Conservation (phyloP, 2,888 invertebrate species). For the Ectobius pallidus region DNA sequence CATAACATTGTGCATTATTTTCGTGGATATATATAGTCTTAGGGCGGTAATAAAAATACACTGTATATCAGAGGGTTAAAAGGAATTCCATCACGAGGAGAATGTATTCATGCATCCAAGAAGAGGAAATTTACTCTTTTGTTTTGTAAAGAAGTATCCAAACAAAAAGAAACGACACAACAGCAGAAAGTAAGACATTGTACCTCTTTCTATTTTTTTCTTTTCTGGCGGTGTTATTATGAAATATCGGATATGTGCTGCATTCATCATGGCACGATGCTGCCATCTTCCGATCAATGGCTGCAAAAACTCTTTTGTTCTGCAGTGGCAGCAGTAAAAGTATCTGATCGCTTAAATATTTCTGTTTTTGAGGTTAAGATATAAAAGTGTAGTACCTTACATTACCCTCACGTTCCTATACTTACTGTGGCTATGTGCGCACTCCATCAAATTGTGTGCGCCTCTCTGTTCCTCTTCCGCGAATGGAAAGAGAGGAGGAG, state of each 20-base stretch:
- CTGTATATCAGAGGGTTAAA: too few relatives aligned
- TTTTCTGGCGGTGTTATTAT: too few relatives aligned
- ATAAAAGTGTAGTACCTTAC: slow-evolving; percentile 10
- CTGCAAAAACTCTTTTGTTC: not conserved
- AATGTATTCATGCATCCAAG: too few relatives aligned
- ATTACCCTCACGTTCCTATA: slow-evolving; percentile 14
- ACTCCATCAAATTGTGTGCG: slow-evolving; percentile 19
- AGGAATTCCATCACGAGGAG: too few relatives aligned
- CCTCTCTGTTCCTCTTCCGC: not conserved
- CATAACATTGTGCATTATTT: too few relatives aligned
- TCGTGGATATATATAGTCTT: too few relatives aligned
- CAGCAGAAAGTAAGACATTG: too few relatives aligned
- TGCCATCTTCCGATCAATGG: not conserved
- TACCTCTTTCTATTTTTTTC: too few relatives aligned
- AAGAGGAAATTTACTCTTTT: too few relatives aligned
- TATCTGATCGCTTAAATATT: not conserved
- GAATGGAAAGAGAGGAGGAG: not conserved
- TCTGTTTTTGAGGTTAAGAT: slow-evolving; percentile 13
- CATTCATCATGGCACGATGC: not conserved
- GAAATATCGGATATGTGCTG: not conserved
- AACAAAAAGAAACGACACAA: too few relatives aligned
- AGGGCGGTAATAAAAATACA: too few relatives aligned
- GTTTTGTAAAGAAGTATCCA: too few relatives aligned
- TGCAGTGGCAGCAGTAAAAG: not conserved
- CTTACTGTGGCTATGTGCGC: slow-evolving; percentile 18